phyloP scores from a whole-genome alignment of 2,888 invertebrate species.

The Plutella xylostella region DNA sequence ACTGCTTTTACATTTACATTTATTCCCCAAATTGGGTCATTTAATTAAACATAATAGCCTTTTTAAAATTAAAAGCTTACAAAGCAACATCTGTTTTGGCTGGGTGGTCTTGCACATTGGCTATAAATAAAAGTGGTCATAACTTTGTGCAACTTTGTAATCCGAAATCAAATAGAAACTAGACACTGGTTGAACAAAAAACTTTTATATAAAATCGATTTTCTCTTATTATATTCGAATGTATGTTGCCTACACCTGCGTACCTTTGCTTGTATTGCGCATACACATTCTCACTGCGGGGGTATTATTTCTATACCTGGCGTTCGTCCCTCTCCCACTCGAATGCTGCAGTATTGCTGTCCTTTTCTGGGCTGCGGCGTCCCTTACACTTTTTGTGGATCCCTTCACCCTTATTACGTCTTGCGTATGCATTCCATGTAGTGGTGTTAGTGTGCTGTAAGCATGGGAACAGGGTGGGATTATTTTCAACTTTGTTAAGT shows the following conservation, averaged over 20 bases:
- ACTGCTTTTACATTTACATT: no score
- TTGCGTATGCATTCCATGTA: conserved; percentile 41
- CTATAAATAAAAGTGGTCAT: no score
- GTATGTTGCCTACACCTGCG: conserved; percentile 54
- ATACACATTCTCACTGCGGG: conserved; percentile 44
- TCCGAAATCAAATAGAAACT: no score
- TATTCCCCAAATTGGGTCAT: no score
- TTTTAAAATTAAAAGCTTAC: no score
- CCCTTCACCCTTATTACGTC: conserved; percentile 54
- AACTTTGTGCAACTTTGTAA: no score
- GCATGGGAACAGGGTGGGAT: conserved; percentile 26
- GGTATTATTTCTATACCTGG: conserved; percentile 54
- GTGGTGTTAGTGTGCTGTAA: conserved; percentile 29
- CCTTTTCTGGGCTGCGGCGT: conserved; percentile 33
- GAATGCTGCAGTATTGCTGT: conserved; percentile 23
- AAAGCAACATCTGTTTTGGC: no score
- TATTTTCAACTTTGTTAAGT: conserved; percentile 22
- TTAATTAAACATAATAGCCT: no score
- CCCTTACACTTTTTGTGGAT: conserved; percentile 45
- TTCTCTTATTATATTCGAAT: conserved; percentile 19
- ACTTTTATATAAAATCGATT: neutral
- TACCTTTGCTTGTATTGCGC: conserved; percentile 46
- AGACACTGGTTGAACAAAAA: no score
- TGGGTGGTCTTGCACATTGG: no score
- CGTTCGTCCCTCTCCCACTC: conserved; percentile 37